Evolutionary conservation across 2,113 vertebrate genomes (phyloP).

Genomic region (Microtus ochrogaster): DNA sequence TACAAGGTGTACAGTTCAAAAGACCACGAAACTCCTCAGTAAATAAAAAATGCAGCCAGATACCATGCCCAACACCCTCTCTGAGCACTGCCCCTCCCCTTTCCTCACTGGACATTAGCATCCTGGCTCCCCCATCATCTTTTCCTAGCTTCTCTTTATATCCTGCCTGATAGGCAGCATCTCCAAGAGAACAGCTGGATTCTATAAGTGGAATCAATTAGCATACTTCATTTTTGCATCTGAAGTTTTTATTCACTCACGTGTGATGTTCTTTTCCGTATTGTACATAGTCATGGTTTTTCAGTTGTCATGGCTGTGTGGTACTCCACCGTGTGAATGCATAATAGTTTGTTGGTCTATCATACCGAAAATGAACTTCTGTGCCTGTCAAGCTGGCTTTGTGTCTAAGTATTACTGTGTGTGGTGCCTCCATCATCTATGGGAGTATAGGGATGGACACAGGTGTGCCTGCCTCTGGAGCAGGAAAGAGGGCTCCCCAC

Average conservation of each 20-base stretch:
- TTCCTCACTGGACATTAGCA: background rate
- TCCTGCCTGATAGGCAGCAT: background rate
- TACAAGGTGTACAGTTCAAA: background rate
- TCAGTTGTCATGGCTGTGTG: background rate
- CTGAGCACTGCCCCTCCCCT: background rate
- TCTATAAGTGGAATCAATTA: background rate
- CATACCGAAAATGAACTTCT: background rate
- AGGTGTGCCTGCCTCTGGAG: background rate
- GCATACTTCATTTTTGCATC: background rate
- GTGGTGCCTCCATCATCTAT: fast-evolving
- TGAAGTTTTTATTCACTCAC: background rate
- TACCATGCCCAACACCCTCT: background rate
- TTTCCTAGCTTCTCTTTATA: background rate
- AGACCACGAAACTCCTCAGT: fast-evolving
- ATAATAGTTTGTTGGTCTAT: fast-evolving
- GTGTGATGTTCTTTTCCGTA: background rate
- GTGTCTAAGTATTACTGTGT: background rate
- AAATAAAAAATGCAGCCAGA: background rate
- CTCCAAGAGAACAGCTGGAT: background rate
- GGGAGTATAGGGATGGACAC: background rate
- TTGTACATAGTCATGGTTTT: fast-evolving
- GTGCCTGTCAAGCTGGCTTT: background rate
- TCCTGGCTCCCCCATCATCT: no score
- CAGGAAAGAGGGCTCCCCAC: background rate
- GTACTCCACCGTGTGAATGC: fast-evolving